Base-by-base conservation (phyloP, 1,140 invertebrate species). In the Apis cerana region DNA sequence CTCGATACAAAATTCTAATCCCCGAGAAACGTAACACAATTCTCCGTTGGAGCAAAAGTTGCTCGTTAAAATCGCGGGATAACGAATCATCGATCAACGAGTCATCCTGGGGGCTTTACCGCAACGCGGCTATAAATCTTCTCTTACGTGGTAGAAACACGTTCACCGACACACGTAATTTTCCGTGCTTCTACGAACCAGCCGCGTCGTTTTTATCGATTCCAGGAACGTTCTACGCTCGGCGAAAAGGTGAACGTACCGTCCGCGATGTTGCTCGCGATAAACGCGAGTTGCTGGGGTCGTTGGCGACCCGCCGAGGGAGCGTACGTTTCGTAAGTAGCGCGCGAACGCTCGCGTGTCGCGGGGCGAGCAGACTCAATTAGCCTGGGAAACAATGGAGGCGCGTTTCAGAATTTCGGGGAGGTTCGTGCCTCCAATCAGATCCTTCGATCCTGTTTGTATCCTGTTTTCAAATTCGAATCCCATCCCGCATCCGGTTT, bases 171-270 rank as follows among this genome's bases (percentile, higher is more conserved):
- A 23, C 21, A 13, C 13, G 54, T 54, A 54, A 67, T 75, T 59
- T 61, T 56, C 64, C 2, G 27, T 0, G 54, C 68, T 81, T 82
- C 72, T 27, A 21, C 69, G 77, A 80, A 80, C 50, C 23, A 19
- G 1, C 17, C 8, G 4, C n/a, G 33, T 15, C 19, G 23, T 54
- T 5, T 65, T 54, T 82, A 82, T 82, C 72, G 80, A 82, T 82
- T 65, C 23, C 27, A 9, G 13, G 33, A 68, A 10, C 13, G 64
- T 52, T 75, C 71, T 68, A 59, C n/a, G n/a, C n/a, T 17, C 33
- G 27, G 12, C 3, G 62, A 62, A 54, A 33, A 61, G 87, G 87
- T 88, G 85, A 87, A 87, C 82, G 87, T 27, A 81, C 87, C 48
- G 27, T 50, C 50, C 56, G 1, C 33, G 52, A 1, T 21, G 67